Percentiles rank a stretch among this genome's conserved stretches.
Evolutionary conservation across 2,113 vertebrate genomes (phyloP).

Genomic region (Ginglymostoma cirratum): DNA sequence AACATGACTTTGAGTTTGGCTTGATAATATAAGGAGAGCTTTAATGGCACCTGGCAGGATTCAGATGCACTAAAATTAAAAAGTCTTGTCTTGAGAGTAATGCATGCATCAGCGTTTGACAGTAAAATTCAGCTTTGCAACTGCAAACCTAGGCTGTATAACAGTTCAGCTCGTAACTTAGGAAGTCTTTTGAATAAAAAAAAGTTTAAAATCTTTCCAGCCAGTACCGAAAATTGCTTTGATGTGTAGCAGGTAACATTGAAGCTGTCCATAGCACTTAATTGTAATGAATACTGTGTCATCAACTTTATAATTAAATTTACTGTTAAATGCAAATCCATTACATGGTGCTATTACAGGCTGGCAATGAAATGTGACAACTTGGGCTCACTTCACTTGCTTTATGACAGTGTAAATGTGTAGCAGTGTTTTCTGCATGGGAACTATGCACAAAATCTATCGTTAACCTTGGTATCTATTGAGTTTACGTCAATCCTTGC

Average conservation of each 20-base stretch:
- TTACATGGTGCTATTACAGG: constrained; percentile 88
- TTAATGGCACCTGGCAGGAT: constrained; percentile 61
- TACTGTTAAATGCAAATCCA: constrained; percentile 77
- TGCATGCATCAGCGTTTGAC: constrained; percentile 65
- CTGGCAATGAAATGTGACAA: constrained; percentile 72
- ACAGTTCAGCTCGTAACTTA: constrained; percentile 62
- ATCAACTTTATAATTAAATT: constrained; percentile 72
- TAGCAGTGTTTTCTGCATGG: constrained; percentile 96
- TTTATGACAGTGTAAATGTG: constrained; percentile 83
- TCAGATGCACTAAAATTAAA: constrained; percentile 42
- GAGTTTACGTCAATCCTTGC: constrained; percentile 79
- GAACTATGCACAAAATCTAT: constrained; percentile 92
- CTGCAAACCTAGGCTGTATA: constrained; percentile 66
- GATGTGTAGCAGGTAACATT: constrained; percentile 76
- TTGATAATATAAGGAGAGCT: constrained; percentile 63
- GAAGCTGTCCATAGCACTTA: constrained; percentile 73
- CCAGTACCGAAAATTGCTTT: constrained; percentile 67
- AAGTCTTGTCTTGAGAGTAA: constrained; percentile 62
- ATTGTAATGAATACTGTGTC: constrained; percentile 71
- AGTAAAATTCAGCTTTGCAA: constrained; percentile 58
- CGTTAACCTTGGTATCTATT: constrained; percentile 81
- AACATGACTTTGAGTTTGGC: constrained; percentile 48
- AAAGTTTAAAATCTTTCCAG: constrained; percentile 46
- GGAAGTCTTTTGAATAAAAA: constrained; percentile 60
- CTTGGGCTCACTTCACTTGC: constrained; percentile 77